Evolutionary conservation across 2,113 vertebrate genomes (phyloP), one percentile per base, ranked within the genome.

Genomic region (Oryzias celebensis): DNA sequence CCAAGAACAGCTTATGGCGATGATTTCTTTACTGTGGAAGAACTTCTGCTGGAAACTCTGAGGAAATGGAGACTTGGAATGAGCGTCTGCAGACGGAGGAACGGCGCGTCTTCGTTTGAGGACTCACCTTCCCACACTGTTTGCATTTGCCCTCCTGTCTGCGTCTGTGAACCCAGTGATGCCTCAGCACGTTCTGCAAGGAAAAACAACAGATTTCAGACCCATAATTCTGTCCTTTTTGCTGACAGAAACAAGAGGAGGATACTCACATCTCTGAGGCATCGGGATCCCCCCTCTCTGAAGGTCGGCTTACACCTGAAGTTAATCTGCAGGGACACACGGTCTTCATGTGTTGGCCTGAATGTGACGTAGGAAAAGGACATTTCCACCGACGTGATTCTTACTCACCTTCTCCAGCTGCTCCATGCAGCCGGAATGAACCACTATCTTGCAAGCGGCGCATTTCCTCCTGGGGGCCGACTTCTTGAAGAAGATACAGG

Each of bases 21-120:
- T 94, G 52, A 99, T 98, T 91, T 99, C 97, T 93, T 98, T 99
- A 87, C 95, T 98, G 80, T 98, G 96, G 90, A 98, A 99, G 88
- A 99, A 96, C 87, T 98, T 99, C 88, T 99, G 97, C 68, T 98
- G 96, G 88, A 99, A 99, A 69, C 97, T 96, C 97, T 99, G 77
- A 62, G 53, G 61, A 64, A 73, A 86, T 47, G 80, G 13, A 56
- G 5, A 53, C 23, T 44, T 0, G 58, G 52, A n/a, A 20, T 20
- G 2, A 70, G 7, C 22, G 15, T 28, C 7, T 45, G 31, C 16
- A 7, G 14, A n/a, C 54, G 48, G 15, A 69, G 2, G 7, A 13
- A 17, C 7, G 36, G 58, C 49, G 49, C 55, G 47, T 49, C 24
- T 57, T 57, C 41, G 59, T 71, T 62, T 57, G 55, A 54, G 59